Percentiles rank a stretch among this genome's conserved stretches.
Evolutionary conservation across 2,888 invertebrate genomes (phyloP).

Genomic region (Heterodera filipjevi): DNA sequence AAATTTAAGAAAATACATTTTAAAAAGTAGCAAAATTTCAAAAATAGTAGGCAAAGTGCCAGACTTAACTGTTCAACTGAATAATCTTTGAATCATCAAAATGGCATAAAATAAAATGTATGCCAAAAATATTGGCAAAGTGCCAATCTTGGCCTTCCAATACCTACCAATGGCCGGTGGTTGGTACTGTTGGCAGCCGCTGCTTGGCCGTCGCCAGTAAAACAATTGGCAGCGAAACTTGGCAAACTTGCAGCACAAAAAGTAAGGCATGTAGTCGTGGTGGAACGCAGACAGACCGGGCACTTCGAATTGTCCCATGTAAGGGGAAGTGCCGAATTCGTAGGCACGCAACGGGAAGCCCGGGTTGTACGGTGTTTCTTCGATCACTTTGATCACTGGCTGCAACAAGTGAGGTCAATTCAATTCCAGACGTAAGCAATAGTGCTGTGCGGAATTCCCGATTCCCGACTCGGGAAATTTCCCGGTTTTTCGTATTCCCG

Average conservation of each 20-base stretch:
- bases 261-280: constrained; percentile 91
- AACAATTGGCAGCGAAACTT: constrained; percentile 92
- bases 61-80: too few relatives aligned
- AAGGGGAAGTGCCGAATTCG: constrained; percentile 87
- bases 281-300: constrained; percentile 94
- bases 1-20: too few relatives aligned
- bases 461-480: too few relatives aligned
- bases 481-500: too few relatives aligned
- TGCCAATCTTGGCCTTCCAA: not conserved
- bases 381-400: constrained; percentile 69
- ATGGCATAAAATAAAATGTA: not conserved
- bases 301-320: constrained; percentile 90
- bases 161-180: constrained; percentile 77
- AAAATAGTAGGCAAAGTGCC: too few relatives aligned
- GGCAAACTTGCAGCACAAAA: constrained; percentile 90
- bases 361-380: constrained; percentile 54
- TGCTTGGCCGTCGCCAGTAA: constrained; percentile 84
- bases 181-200: constrained; percentile 93
- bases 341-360: constrained; percentile 68
- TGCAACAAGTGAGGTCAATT: not conserved
- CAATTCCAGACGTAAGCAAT: too few relatives aligned
- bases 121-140: not conserved
- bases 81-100: too few relatives aligned
- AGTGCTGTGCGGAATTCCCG: too few relatives aligned
- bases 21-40: too few relatives aligned